These are phyloP conservation scores for Drosophila ananassae DNA, from an alignment of 1,140 invertebrate genomes.

Conservation along the genomic window DNA sequence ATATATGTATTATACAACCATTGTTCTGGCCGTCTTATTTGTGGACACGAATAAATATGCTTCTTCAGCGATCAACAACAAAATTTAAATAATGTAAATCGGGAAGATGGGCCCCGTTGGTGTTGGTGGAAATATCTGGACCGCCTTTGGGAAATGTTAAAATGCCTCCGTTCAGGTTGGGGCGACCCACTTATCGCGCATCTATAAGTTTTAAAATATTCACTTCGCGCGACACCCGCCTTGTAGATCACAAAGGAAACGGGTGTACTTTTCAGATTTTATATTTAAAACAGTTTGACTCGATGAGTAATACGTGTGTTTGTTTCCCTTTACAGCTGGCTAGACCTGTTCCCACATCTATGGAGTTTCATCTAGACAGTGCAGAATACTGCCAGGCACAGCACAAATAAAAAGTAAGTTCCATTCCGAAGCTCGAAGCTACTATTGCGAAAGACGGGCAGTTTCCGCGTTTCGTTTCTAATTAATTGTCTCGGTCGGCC, in stretches of 20 bases:
- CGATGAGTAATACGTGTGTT: not conserved
- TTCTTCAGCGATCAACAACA: slow-evolving; percentile 32
- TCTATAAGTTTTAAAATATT: slow-evolving; percentile 9
- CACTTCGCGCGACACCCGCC: not conserved
- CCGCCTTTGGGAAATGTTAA: slow-evolving; percentile 27
- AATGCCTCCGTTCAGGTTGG: slow-evolving; percentile 9
- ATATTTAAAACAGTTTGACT: too few relatives aligned
- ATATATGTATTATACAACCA: slow-evolving; percentile 10
- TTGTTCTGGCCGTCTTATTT: slow-evolving; percentile 59
- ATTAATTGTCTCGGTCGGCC: slow-evolving; percentile 28
- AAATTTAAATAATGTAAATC: slow-evolving; percentile 58
- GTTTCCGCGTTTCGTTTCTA: slow-evolving; percentile 1
- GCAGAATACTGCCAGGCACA: slow-evolving; percentile 98
- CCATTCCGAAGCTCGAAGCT: too few relatives aligned
- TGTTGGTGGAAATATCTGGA: not conserved
- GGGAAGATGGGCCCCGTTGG: slow-evolving; percentile 31
- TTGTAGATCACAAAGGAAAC: not conserved
- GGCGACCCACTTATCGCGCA: slow-evolving; percentile 10
- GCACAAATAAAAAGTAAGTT: slow-evolving; percentile 92
- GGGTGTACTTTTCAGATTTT: not conserved
- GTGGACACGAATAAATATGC: slow-evolving; percentile 37
- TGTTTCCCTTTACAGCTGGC: slow-evolving; percentile 66
- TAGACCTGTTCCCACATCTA: slow-evolving; percentile 91
- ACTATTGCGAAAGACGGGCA: not conserved
- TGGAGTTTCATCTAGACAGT: slow-evolving; percentile 98